phyloP scores from a whole-genome alignment of 2,797 vertebrate genomes.

The Chelonia mydas region DNA sequence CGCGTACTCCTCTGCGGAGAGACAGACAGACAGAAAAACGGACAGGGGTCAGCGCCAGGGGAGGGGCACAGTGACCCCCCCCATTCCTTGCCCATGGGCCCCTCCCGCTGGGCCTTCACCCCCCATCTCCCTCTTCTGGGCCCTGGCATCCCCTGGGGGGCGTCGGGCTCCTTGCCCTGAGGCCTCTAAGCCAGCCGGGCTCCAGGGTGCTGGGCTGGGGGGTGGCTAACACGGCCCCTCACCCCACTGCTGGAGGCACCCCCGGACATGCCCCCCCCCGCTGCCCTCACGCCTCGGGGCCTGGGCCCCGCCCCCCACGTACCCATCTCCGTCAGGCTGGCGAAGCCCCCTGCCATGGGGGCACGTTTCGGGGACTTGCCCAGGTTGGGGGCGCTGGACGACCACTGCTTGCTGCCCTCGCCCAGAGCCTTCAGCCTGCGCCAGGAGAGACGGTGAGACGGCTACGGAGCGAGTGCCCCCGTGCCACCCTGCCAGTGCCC shows the following conservation, averaged over 20 bases:
- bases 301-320: slow-evolving; percentile 55
- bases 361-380: slow-evolving; percentile 92
- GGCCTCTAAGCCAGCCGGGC: no score
- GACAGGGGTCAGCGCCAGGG: neutral
- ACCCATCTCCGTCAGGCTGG: slow-evolving; percentile 95
- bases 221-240: neutral
- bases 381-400: slow-evolving; percentile 93
- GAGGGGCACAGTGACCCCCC: neutral
- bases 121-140: no score
- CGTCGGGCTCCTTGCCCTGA: neutral
- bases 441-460: neutral
- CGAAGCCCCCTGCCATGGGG: slow-evolving; percentile 88
- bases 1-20: slow-evolving; percentile 85
- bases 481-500: neutral
- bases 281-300: neutral
- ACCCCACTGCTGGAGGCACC: neutral
- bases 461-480: neutral
- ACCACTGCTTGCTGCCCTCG: slow-evolving; percentile 91
- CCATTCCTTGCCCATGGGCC: no score
- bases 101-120: no score
- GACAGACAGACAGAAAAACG: neutral
- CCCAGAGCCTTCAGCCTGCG: slow-evolving; percentile 89
- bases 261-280: neutral
- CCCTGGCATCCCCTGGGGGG: no score
- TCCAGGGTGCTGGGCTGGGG: neutral